These are phyloP conservation scores for Rhincodon typus DNA, from an alignment of 2,797 vertebrate genomes.

Conservation along the genomic window DNA sequence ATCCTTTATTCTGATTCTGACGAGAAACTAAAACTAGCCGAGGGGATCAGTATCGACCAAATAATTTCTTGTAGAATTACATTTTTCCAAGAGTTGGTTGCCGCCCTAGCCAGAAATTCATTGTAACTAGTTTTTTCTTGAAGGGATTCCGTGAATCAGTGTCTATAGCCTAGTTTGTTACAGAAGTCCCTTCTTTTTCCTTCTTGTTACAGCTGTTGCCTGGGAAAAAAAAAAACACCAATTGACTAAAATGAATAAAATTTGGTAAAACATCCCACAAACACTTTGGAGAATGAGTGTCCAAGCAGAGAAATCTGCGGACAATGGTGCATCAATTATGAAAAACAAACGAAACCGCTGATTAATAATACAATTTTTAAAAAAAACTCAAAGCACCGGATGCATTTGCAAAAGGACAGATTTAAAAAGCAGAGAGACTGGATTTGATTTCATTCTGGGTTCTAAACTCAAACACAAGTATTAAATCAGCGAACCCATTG, in stretches of 20 bases:
- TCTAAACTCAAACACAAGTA: not conserved
- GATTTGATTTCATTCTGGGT: not conserved
- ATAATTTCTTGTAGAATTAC: not conserved
- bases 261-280: not conserved
- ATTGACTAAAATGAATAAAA: not conserved
- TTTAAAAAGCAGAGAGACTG: not conserved
- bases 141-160: not conserved
- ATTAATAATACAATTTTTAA: not conserved
- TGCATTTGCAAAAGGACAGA: not conserved
- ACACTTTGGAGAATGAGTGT: not conserved
- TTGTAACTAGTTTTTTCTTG: not conserved
- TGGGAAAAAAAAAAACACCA: not conserved
- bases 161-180: not conserved
- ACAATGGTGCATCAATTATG: not conserved
- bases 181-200: not conserved
- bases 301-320: not conserved
- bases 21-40: not conserved
- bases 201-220: too few relatives aligned
- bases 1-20: not conserved
- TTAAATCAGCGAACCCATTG: not conserved
- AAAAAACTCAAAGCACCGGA: not conserved
- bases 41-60: not conserved
- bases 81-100: not conserved
- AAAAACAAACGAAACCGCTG: not conserved
- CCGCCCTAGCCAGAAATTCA: not conserved